These are phyloP conservation scores for Brachynemurus nebulosus DNA, from an alignment of 2,888 invertebrate species.

Conservation along the genomic window DNA sequence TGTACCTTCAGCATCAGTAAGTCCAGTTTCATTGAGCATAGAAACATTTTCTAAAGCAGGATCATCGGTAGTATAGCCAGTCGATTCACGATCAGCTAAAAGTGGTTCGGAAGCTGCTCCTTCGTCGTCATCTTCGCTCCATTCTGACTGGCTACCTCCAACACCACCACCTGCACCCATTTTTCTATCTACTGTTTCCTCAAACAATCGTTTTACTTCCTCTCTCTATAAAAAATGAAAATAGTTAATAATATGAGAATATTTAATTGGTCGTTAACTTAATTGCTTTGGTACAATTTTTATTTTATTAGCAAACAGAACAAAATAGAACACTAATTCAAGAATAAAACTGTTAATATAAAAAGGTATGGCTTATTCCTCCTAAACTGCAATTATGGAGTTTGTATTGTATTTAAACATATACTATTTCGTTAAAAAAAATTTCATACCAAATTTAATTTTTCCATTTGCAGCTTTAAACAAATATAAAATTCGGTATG, in stretches of 20 bases:
- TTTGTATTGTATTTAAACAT: no score
- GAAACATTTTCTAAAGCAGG: constrained; percentile 75
- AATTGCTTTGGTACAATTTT: no score
- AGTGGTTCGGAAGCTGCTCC: constrained; percentile 47
- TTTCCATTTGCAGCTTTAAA: not conserved
- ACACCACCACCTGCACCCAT: constrained; percentile 28
- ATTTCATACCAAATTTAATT: not conserved
- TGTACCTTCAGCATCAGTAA: constrained; percentile 70
- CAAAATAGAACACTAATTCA: no score
- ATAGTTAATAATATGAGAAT: no score
- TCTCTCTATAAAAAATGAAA: constrained; percentile 32
- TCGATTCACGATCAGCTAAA: constrained; percentile 45
- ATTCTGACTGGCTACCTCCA: constrained; percentile 67
- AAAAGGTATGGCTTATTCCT: no score
- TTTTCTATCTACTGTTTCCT: constrained; percentile 32
- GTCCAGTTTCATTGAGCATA: constrained; percentile 70
- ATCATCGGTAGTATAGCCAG: constrained; percentile 79
- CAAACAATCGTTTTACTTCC: constrained; percentile 35
- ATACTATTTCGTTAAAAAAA: not conserved
- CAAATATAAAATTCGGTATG: not conserved
- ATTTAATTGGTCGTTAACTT: no score
- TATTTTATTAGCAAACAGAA: no score
- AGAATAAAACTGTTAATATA: no score
- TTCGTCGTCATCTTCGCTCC: constrained; percentile 55
- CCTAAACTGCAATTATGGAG: no score